Evolutionary conservation across 2,797 vertebrate species (phyloP).

Genomic region (Neomorphus geoffroyi): DNA sequence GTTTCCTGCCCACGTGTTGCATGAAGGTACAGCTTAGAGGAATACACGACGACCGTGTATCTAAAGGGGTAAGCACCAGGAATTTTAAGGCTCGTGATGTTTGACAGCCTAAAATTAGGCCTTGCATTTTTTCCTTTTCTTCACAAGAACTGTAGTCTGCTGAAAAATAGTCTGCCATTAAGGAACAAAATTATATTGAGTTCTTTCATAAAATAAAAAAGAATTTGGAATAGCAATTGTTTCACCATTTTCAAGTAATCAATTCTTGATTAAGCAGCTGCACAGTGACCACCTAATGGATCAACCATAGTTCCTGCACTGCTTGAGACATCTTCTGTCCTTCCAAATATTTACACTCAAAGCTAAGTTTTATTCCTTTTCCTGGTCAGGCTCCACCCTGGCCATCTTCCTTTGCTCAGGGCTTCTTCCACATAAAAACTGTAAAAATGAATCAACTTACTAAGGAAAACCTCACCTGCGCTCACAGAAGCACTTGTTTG

Average conservation of each 20-base stretch:
- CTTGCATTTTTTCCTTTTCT: neutral
- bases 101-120: neutral
- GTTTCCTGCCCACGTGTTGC: neutral
- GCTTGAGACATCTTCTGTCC: neutral
- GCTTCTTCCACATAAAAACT: neutral
- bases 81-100: neutral
- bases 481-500: neutral
- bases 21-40: rapidly evolving
- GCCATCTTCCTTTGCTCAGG: neutral
- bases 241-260: neutral
- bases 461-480: neutral
- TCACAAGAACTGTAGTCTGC: neutral
- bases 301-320: neutral
- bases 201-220: neutral
- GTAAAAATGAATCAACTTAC: neutral
- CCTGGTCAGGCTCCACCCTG: neutral
- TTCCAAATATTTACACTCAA: neutral
- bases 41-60: neutral
- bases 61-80: neutral
- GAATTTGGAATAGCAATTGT: neutral
- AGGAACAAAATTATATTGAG: neutral
- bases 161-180: neutral
- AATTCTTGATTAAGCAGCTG: neutral
- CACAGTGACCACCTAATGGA: neutral
- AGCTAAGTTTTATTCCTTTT: neutral